Conservation (phyloP, 2,113 vertebrate genomes). For the Edolisoma coerulescens region DNA sequence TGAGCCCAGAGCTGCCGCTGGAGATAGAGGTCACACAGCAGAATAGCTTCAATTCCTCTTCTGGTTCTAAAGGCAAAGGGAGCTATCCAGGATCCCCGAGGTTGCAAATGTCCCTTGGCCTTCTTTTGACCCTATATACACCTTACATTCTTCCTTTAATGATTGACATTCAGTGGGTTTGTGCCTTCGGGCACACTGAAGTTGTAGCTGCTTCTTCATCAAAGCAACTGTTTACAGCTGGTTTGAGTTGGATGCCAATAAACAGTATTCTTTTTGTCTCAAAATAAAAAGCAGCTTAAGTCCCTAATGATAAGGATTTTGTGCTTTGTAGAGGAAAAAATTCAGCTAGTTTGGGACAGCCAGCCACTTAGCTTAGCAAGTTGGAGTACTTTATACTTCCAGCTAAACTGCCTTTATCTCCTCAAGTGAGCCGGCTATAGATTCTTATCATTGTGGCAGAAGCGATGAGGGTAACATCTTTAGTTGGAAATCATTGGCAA, state of each 20-base stretch:
- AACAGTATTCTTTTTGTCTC: slow-evolving; percentile 82
- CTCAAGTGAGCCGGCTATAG: slow-evolving; percentile 62
- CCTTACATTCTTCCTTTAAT: slow-evolving; percentile 82
- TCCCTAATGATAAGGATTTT: slow-evolving; percentile 83
- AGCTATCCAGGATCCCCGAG: slow-evolving; percentile 44
- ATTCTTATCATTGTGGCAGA: slow-evolving; percentile 78
- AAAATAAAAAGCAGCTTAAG: slow-evolving; percentile 85
- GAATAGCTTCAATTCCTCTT: slow-evolving; percentile 23
- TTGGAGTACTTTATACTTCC: slow-evolving; percentile 38
- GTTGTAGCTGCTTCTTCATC: slow-evolving; percentile 78
- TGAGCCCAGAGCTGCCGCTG: not conserved
- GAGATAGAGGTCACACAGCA: slow-evolving; percentile 36
- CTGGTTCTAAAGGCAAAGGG: not conserved
- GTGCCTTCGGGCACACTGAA: slow-evolving; percentile 67
- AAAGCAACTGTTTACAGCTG: slow-evolving; percentile 96
- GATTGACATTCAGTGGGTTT: slow-evolving; percentile 78
- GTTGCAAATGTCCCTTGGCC: slow-evolving; percentile 62
- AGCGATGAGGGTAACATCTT: slow-evolving; percentile 80
- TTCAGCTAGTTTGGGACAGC: slow-evolving; percentile 72
- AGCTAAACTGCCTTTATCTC: slow-evolving; percentile 73
- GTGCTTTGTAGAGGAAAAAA: slow-evolving; percentile 75
- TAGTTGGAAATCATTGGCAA: slow-evolving; percentile 80
- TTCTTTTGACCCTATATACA: slow-evolving; percentile 70
- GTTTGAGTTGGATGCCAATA: slow-evolving; percentile 80
- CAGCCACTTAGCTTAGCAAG: slow-evolving; percentile 63